A percentile compares a stretch with the other conserved stretches of the same genome.
These are phyloP conservation scores for Hydractinia echinata DNA, from an alignment of 30 jellyfish, hydroid and myxozoan genomes.

Conservation along the genomic window DNA sequence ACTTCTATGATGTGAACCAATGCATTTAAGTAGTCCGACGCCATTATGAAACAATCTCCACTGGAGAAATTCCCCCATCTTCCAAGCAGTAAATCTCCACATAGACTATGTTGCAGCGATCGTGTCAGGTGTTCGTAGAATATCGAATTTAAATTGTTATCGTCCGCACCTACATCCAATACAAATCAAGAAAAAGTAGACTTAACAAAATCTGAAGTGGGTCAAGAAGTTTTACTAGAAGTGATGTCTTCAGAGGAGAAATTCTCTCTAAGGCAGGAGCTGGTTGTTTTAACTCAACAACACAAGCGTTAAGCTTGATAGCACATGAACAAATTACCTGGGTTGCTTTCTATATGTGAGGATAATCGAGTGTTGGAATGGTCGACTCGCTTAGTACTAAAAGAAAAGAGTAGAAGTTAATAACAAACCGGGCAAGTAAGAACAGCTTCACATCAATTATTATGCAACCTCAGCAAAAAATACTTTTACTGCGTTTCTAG, in stretches of 20 bases:
- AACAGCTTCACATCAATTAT: too few species aligned
- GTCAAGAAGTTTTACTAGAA: background rate
- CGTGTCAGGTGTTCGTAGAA: conserved; percentile 92
- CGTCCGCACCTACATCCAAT: conserved; percentile 76
- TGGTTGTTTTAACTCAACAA: background rate
- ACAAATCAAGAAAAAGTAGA: background rate
- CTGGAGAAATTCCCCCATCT: conserved; percentile 95
- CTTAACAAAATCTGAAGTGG: background rate
- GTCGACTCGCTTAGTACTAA: conserved; percentile 93
- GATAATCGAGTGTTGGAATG: conserved; percentile 94
- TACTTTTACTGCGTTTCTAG: too few species aligned
- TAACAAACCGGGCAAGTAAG: too few species aligned
- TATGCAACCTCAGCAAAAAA: too few species aligned
- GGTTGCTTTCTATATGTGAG: conserved; percentile 90
- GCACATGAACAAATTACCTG: conserved; percentile 43
- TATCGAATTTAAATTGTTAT: conserved; percentile 86
- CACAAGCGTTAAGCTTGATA: background rate
- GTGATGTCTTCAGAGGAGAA: background rate
- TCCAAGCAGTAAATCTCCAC: conserved; percentile 89
- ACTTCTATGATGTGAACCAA: conserved; percentile 88
- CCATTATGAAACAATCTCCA: conserved; percentile 92
- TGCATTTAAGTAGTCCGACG: conserved; percentile 88
- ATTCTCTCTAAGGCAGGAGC: background rate
- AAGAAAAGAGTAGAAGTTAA: background rate
- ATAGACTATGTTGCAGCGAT: conserved; percentile 80